Evolutionary conservation across 2,113 vertebrate species (phyloP).

Genomic region (Epinephelus fuscoguttatus): DNA sequence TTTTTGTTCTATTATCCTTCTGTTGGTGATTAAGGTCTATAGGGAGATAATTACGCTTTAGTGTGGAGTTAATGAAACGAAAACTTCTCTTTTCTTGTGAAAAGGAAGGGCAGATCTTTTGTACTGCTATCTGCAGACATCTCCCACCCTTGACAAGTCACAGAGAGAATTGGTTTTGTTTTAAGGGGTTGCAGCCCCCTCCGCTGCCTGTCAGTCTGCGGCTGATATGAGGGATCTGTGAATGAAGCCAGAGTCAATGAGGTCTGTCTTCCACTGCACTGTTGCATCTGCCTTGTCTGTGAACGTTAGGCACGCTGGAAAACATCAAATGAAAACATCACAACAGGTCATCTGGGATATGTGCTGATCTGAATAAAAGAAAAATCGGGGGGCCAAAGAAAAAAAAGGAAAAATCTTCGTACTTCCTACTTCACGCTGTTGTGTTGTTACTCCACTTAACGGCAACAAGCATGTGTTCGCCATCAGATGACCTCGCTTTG

Average conservation of each 20-base stretch:
- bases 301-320: slow-evolving; percentile 33
- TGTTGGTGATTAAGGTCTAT: slow-evolving; percentile 84
- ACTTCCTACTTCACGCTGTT: slow-evolving; percentile 12
- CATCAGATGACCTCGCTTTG: slow-evolving; percentile 48
- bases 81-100: slow-evolving; percentile 82
- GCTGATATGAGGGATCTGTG: slow-evolving; percentile 75
- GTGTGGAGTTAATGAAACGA: slow-evolving; percentile 86
- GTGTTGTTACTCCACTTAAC: slow-evolving; percentile 12
- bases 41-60: slow-evolving; percentile 88
- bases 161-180: slow-evolving; percentile 80
- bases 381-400: background rate
- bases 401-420: background rate
- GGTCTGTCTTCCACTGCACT: slow-evolving; percentile 59
- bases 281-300: slow-evolving; percentile 47
- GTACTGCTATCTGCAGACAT: slow-evolving; percentile 81
- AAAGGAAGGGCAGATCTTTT: slow-evolving; percentile 82
- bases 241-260: slow-evolving; percentile 68
- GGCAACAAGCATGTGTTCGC: slow-evolving; percentile 47
- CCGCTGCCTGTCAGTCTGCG: slow-evolving; percentile 71
- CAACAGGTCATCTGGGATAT: slow-evolving; percentile 60
- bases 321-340: slow-evolving; percentile 66
- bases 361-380: slow-evolving; percentile 45
- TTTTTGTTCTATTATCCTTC: slow-evolving; percentile 82
- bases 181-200: slow-evolving; percentile 65
- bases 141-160: slow-evolving; percentile 79